phyloP scores from a whole-genome alignment of 2,888 invertebrate genomes.

The Agrypnus murinus region DNA sequence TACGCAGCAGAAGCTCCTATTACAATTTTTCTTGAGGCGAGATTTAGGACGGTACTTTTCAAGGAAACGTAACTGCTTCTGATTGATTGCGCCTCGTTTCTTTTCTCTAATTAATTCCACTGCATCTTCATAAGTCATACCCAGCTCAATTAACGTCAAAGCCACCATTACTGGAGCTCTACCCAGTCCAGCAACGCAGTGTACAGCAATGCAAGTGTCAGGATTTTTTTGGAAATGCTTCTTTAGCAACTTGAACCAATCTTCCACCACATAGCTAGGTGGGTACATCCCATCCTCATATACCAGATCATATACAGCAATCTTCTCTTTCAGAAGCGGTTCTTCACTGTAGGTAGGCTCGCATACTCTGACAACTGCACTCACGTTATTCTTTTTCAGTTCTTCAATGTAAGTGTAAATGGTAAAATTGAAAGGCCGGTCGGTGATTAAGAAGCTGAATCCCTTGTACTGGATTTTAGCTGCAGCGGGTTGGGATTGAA shows the following conservation, averaged over 20 bases:
- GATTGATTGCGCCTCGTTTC: conserved; percentile 98
- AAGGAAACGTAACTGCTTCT: conserved; percentile 97
- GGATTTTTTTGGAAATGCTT: conserved; percentile 88
- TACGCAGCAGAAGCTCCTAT: conserved; percentile 92
- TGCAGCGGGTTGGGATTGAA: conserved; percentile 90
- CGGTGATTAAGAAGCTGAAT: conserved; percentile 98
- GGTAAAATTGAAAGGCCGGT: conserved; percentile 96
- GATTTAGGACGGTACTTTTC: conserved; percentile 99
- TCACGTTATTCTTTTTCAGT: conserved; percentile 96
- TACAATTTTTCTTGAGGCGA: conserved; percentile 94
- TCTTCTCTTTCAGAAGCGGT: conserved; percentile 90
- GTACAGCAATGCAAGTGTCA: conserved; percentile 95
- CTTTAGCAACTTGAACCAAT: conserved; percentile 90
- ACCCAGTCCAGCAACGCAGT: conserved; percentile 98
- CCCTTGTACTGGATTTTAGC: conserved; percentile 98
- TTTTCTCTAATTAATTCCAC: conserved; percentile 94
- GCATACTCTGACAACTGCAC: conserved; percentile 97
- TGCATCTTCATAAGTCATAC: conserved; percentile 98
- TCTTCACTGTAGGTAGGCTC: conserved; percentile 97
- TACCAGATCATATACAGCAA: conserved; percentile 94
- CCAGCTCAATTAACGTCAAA: conserved; percentile 97
- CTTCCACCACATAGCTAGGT: conserved; percentile 90
- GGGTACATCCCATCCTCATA: conserved; percentile 97
- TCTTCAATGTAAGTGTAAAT: conserved; percentile 85
- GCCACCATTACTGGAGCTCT: conserved; percentile 99